Evolutionary conservation across 2,888 invertebrate genomes (phyloP).

Genomic region (Globia sparganii): DNA sequence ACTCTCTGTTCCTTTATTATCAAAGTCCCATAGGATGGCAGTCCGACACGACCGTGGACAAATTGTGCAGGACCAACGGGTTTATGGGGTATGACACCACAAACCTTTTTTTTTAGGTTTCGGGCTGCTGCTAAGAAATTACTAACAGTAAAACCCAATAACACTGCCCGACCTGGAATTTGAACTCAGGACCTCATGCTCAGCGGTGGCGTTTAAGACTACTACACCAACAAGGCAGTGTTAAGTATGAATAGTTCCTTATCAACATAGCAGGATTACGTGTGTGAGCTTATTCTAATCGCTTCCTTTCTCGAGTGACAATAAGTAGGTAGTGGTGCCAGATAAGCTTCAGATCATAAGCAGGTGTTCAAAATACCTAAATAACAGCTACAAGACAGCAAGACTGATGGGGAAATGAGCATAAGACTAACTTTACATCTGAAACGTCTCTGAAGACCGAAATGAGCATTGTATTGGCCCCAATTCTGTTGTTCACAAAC

Average conservation of each 20-base stretch:
- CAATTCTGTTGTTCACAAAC: too few relatives aligned
- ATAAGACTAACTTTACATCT: neutral
- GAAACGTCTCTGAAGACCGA: neutral
- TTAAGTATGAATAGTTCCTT: neutral
- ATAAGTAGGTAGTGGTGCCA: neutral
- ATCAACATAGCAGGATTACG: neutral
- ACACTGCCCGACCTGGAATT: neutral
- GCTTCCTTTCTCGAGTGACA: neutral
- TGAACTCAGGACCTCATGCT: neutral
- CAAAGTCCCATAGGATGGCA: neutral
- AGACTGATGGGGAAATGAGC: neutral
- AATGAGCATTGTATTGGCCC: too few relatives aligned
- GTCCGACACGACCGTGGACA: neutral
- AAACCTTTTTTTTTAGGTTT: neutral
- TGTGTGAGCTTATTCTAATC: neutral
- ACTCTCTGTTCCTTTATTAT: neutral
- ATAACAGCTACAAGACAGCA: neutral
- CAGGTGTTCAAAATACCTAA: neutral
- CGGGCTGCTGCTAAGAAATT: neutral
- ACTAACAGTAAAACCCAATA: neutral
- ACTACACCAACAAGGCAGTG: neutral
- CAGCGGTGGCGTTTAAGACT: neutral
- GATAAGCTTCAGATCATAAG: neutral
- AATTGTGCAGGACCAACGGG: neutral
- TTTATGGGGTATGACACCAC: neutral